These are phyloP conservation scores for Pocillopora meandrina DNA, from an alignment of 92 coral and sea anemone species.

Conservation along the genomic window DNA sequence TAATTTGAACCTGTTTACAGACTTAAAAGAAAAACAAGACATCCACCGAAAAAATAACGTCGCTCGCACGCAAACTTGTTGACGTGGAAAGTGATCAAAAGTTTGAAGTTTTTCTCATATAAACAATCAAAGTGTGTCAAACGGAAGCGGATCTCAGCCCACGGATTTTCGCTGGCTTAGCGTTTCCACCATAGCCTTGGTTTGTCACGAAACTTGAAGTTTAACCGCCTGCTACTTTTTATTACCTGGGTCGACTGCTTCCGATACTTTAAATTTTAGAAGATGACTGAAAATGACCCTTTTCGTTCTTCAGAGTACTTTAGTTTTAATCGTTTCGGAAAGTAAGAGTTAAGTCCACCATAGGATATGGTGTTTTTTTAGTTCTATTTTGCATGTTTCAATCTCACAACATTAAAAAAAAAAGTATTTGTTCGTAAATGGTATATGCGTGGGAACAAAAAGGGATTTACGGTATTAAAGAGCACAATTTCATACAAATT, in stretches of 20 bases:
- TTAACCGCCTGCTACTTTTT: background rate
- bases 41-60: constrained; percentile 20
- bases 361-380: no score
- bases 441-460: background rate
- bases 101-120: constrained; percentile 10
- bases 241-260: background rate
- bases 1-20: constrained; percentile 37
- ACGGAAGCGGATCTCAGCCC: constrained; percentile 17
- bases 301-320: background rate
- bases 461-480: constrained; percentile 2
- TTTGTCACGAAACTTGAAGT: constrained; percentile 22
- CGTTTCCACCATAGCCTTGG: background rate
- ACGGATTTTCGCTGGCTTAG: background rate
- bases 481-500: constrained; percentile 7
- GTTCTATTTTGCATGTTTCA: background rate
- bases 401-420: background rate
- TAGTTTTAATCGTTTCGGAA: constrained; percentile 5
- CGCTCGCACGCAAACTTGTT: constrained; percentile 35
- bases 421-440: background rate
- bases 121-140: constrained; percentile 12
- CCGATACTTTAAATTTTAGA: background rate
- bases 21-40: constrained; percentile 31
- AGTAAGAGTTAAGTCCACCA: background rate
- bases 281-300: background rate
- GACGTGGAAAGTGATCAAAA: constrained; percentile 13